phyloP scores from a whole-genome alignment of 1,140 invertebrate species.

The Meteorus sp. region DNA sequence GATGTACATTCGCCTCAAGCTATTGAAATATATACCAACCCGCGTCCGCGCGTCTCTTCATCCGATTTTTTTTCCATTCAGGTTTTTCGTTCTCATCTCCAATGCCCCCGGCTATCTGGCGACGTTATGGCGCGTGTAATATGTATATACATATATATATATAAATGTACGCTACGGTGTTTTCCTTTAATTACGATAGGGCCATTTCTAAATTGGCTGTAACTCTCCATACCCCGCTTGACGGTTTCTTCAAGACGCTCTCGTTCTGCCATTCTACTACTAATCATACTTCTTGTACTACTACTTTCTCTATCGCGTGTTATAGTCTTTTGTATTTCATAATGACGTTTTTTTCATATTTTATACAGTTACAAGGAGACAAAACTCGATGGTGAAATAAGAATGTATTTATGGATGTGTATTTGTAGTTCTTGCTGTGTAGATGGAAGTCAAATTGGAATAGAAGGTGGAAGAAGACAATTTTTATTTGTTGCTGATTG shows the following conservation, averaged over 20 bases:
- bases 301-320: too few relatives aligned
- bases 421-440: too few relatives aligned
- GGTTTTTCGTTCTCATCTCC: conserved; percentile 9
- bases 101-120: conserved; percentile 22
- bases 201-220: conserved; percentile 45
- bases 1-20: conserved; percentile 25
- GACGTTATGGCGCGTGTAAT: neutral
- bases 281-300: neutral
- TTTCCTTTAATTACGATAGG: conserved; percentile 35
- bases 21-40: conserved; percentile 28
- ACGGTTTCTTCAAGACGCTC: conserved; percentile 19
- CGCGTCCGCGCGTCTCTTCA: neutral
- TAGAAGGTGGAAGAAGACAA: too few relatives aligned
- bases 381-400: too few relatives aligned
- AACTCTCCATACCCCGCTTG: conserved; percentile 38
- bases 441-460: too few relatives aligned
- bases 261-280: neutral
- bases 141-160: too few relatives aligned
- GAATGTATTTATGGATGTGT: too few relatives aligned
- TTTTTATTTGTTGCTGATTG: too few relatives aligned
- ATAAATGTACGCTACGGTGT: conserved; percentile 15
- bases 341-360: too few relatives aligned
- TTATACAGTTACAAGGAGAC: too few relatives aligned
- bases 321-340: too few relatives aligned
- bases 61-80: conserved; percentile 28